Evolutionary conservation across 2,888 invertebrate species (phyloP), one percentile per base, ranked within the genome.

Genomic region (Drosophila mettleri): DNA sequence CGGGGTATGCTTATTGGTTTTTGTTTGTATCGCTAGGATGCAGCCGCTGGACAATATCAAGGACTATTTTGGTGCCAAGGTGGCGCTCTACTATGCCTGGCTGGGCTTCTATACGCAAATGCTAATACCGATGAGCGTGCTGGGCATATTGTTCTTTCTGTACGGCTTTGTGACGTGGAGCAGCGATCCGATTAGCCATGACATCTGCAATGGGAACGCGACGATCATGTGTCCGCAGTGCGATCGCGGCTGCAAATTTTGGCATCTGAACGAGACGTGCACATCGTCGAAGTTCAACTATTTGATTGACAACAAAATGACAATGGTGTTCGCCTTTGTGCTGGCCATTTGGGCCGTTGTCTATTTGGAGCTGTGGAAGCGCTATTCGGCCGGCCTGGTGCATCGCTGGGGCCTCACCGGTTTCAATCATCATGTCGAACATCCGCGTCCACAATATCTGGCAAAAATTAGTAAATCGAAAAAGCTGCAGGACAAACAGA

Each of bases 141-240:
- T 95, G 55, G 96, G 96, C 14, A 88, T 95, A 20, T 71, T 95
- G 20, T 95, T 95, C 88, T 94, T 96, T 78, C 77, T 95, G 4
- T 95, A 94, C 83, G 95, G 94, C 71, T 90, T 93, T 48, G 69
- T 92, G 1, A 94, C 94, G 24, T 90, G 94, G 84, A 88, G 89
- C 41, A 86, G 90, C 9, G 93, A 94, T 89, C 91, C 89, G 14
- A 90, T 93, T 31, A 93, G 94, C 79, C 91, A 93, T 46, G 94
- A 95, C 80, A 94, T 95, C 68, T 95, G 95, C 88, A 92, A 92
- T 72, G 88, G 86, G 16, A 90, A 92, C 29, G 90, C 91, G 49
- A 93, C 95, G n/a, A 93, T 94, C 55, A 96, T 97, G 96, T 97
- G 97, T 89, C 97, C 97, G 0, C 93, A 95, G 78, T 97, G 97